Base-by-base conservation (phyloP, 2,113 vertebrate genomes). In the Syrmaticus mikado region DNA sequence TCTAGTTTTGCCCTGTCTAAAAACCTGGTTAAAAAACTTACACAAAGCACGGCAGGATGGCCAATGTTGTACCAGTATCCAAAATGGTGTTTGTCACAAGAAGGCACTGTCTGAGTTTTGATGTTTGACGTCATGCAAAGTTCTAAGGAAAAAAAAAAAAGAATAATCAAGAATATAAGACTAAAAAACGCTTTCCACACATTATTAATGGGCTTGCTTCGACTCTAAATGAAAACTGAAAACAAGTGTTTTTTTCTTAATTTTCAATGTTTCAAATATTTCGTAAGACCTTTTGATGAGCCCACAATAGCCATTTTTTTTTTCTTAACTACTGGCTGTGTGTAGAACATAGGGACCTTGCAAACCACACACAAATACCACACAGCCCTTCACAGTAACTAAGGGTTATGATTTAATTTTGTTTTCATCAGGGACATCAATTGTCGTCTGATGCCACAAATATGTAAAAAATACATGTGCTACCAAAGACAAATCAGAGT, bases 101-200 rank as follows among this genome's bases (percentile, higher is more conserved):
- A 98, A 3, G 98, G 91, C 52, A 99, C 99, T 4, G 98, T 99
- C 96, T 98, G 98, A 87, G 98, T 98, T 97, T 99, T 99, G 88
- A 99, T 95, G 71, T 99, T 99, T 79, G 99, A 99, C 10, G 99
- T 99, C 97, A 99, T 91, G 92, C 99, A 99, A 43, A 99, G 94
- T 96, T 99, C 99, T 99, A 94, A 79, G 43, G 57, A 48, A n/a
- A 48, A 43, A 43, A 38, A 45, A 13, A 58, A 48, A 10, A 58
- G 62, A 46, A 82, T 10, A 64, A 84, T 38, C 24, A 27, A 67
- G 8, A 25, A 71, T 12, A 61, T 13, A 3, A 66, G 36, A 89
- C 64, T 8, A 57, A 52, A 52, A 55, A 6, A 45, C 5, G 16
- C 7, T 10, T 67, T 46, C 62, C 48, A 55, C 40, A 50, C 21